Evolutionary conservation across 92 coral and sea anemone genomes (phyloP).

Genomic region (Porites evermanni): DNA sequence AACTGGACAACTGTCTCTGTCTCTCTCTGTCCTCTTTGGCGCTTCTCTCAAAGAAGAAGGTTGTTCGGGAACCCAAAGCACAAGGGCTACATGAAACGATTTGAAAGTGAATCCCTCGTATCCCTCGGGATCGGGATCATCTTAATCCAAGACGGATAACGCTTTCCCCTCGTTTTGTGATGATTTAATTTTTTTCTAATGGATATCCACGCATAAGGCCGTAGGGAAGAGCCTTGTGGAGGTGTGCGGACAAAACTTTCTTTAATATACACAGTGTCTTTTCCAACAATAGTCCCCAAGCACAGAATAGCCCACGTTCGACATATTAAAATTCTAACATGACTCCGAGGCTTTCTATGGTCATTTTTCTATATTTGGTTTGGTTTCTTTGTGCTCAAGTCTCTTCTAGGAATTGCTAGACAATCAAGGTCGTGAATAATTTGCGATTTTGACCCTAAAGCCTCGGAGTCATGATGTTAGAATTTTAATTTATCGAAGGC

Average conservation of each 20-base stretch:
- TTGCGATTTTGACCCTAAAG: too few relatives aligned
- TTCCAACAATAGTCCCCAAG: not conserved
- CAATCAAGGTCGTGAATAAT: too few relatives aligned
- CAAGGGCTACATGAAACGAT: constrained; percentile 3
- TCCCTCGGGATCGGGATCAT: constrained; percentile 14
- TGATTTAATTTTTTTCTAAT: not conserved
- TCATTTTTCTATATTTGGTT: too few relatives aligned
- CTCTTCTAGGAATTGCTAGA: too few relatives aligned
- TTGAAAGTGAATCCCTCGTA: constrained; percentile 27
- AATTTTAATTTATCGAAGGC: too few relatives aligned
- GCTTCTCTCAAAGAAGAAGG: constrained; percentile 4
- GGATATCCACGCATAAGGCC: constrained; percentile 11
- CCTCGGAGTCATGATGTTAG: too few relatives aligned
- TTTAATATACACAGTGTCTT: not conserved
- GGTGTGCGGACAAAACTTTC: constrained; percentile 1
- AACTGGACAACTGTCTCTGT: not conserved
- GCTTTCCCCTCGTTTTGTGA: not conserved
- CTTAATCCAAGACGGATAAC: not conserved
- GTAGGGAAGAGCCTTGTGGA: constrained; percentile 8
- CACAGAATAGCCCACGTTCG: not conserved
- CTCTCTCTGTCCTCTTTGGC: not conserved
- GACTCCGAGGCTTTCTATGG: too few relatives aligned
- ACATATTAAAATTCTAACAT: too few relatives aligned
- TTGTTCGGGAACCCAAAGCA: constrained; percentile 9
- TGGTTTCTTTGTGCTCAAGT: too few relatives aligned